Evolutionary conservation across 2,888 invertebrate species (phyloP).

Genomic region (Watsonalla cultraria): DNA sequence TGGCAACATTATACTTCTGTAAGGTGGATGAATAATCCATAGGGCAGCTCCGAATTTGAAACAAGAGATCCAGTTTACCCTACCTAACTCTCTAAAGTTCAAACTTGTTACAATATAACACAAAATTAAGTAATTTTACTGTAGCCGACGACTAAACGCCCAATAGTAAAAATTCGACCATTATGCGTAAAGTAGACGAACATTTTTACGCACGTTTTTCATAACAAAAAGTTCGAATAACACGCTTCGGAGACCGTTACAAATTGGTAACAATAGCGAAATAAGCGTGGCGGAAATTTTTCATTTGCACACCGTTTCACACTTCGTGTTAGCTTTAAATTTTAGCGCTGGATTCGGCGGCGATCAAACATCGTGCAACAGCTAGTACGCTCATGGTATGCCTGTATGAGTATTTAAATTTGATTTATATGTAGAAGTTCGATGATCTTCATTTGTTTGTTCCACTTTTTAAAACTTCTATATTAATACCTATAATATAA

Average conservation of each 20-base stretch:
- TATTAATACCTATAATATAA: too few relatives aligned
- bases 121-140: too few relatives aligned
- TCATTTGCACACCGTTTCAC: conserved; percentile 70
- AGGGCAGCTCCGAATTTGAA: too few relatives aligned
- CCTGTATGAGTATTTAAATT: neutral
- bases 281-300: conserved; percentile 65
- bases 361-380: conserved; percentile 40
- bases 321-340: conserved; percentile 62
- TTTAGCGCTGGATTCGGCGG: conserved; percentile 36
- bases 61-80: too few relatives aligned
- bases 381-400: neutral
- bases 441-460: neutral
- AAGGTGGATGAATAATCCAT: too few relatives aligned
- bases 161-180: conserved; percentile 1
- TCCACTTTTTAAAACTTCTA: too few relatives aligned
- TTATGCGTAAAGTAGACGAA: neutral
- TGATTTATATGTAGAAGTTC: neutral
- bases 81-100: too few relatives aligned
- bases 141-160: neutral
- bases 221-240: conserved; percentile 28
- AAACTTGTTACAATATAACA: too few relatives aligned
- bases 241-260: conserved; percentile 38
- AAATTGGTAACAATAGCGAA: conserved; percentile 66
- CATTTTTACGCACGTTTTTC: neutral
- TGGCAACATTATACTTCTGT: too few relatives aligned